Evolutionary conservation across 2,113 vertebrate species (phyloP).

Genomic region (Sylvicapra grimmia): DNA sequence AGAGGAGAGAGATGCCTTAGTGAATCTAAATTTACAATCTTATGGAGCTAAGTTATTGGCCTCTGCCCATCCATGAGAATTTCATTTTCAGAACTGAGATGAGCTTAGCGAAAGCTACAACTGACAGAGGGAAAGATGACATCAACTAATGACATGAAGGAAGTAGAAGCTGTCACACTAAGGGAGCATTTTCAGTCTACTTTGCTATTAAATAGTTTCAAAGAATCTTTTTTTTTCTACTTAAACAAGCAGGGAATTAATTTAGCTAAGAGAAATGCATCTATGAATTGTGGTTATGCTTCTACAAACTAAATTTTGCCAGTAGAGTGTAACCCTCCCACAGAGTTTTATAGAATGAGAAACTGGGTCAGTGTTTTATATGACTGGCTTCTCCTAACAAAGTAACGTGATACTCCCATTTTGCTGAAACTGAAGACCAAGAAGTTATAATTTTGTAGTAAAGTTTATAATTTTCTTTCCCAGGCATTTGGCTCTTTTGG

Average conservation of each 20-base stretch:
- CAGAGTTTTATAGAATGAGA: slow-evolving; percentile 37
- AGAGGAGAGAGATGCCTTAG: neutral
- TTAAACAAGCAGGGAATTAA: slow-evolving; percentile 16
- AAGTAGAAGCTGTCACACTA: neutral
- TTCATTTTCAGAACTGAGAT: slow-evolving; percentile 38
- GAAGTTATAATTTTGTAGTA: slow-evolving; percentile 50
- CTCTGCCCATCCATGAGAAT: neutral
- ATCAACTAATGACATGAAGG: neutral
- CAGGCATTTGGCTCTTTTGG: slow-evolving; percentile 19
- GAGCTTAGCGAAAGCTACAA: neutral
- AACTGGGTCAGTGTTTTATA: slow-evolving; percentile 45
- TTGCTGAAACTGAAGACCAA: slow-evolving; percentile 29
- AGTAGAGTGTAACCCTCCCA: neutral
- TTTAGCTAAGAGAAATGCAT: neutral
- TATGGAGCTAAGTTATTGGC: neutral
- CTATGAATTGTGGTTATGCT: slow-evolving; percentile 29
- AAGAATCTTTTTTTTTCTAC: neutral
- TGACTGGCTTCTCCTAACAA: neutral
- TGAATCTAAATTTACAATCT: slow-evolving; percentile 20
- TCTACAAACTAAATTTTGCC: slow-evolving; percentile 9
- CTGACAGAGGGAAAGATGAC: neutral
- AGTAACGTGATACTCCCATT: slow-evolving; percentile 34
- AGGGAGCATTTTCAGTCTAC: neutral
- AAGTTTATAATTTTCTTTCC: slow-evolving; percentile 61
- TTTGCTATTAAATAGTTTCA: slow-evolving; percentile 27